Conservation (phyloP, 2,113 vertebrate species). For the Pagrus major region DNA sequence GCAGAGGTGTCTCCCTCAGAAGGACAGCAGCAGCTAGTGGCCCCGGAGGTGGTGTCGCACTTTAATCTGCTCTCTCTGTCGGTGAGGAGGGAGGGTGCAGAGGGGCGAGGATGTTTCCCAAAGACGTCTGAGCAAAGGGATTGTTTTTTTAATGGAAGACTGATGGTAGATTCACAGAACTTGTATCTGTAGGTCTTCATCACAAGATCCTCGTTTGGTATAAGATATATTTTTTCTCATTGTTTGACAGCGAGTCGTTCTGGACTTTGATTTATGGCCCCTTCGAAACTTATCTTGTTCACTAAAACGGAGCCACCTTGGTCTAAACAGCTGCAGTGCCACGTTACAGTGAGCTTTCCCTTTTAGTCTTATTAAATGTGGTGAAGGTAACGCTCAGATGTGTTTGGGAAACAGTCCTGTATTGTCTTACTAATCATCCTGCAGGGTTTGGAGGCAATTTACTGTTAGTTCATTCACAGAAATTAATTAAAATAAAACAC, state of each 20-base stretch:
- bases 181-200: not conserved
- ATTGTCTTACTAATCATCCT: slow-evolving; percentile 57
- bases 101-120: slow-evolving; percentile 37
- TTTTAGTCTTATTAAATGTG: not conserved
- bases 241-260: not conserved
- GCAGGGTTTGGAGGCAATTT: slow-evolving; percentile 35
- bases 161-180: not conserved
- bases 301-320: not conserved
- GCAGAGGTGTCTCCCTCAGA: slow-evolving; percentile 79
- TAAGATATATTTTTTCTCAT: not conserved
- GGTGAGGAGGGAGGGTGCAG: not conserved
- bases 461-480: slow-evolving; percentile 19
- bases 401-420: slow-evolving; percentile 47
- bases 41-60: slow-evolving; percentile 27
- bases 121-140: slow-evolving; percentile 25
- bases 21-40: slow-evolving; percentile 74
- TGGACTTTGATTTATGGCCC: not conserved
- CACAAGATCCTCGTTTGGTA: not conserved
- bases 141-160: not conserved
- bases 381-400: slow-evolving; percentile 28
- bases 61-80: slow-evolving; percentile 24
- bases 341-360: not conserved
- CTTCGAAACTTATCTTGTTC: not conserved
- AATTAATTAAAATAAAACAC: no score
- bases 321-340: not conserved